Evolutionary conservation across 1,140 invertebrate genomes (phyloP).

Genomic region (Halictus rubicundus): DNA sequence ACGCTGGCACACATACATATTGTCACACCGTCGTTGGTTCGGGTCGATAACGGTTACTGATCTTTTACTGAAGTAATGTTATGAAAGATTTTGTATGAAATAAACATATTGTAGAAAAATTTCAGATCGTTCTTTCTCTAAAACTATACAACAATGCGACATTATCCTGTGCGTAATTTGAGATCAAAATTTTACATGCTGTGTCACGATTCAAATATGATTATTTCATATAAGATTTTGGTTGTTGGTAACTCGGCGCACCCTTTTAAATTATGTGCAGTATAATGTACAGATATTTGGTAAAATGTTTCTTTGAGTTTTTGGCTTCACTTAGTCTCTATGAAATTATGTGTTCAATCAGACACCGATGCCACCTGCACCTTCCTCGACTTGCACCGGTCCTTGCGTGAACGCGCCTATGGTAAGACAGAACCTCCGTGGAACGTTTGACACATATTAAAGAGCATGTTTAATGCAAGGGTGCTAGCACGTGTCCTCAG

Average conservation of each 20-base stretch:
- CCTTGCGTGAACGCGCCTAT: slow-evolving; percentile 63
- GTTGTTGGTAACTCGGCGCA: not conserved
- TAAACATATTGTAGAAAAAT: slow-evolving; percentile 57
- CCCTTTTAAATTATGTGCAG: slow-evolving; percentile 45
- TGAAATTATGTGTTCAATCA: slow-evolving; percentile 22
- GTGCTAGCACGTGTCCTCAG: slow-evolving; percentile 64
- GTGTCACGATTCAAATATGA: slow-evolving; percentile 37
- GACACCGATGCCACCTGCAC: slow-evolving; percentile 47
- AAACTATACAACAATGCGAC: not conserved
- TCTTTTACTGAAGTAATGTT: not conserved
- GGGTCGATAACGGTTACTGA: not conserved
- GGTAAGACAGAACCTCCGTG: slow-evolving; percentile 51
- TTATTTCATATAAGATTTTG: slow-evolving; percentile 49
- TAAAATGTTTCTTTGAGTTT: too few relatives aligned
- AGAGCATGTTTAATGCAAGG: slow-evolving; percentile 45
- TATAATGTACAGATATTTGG: slow-evolving; percentile 25
- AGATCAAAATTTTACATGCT: not conserved
- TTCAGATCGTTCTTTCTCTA: slow-evolving; percentile 20
- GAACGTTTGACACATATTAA: slow-evolving; percentile 36
- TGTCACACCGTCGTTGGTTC: not conserved
- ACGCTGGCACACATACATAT: not conserved
- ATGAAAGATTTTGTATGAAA: slow-evolving; percentile 47
- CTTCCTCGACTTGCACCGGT: slow-evolving; percentile 60
- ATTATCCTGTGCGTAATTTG: slow-evolving; percentile 56
- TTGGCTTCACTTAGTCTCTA: too few relatives aligned